Conservation (phyloP, 2,797 vertebrate species). For the Pitangus sulphuratus region DNA sequence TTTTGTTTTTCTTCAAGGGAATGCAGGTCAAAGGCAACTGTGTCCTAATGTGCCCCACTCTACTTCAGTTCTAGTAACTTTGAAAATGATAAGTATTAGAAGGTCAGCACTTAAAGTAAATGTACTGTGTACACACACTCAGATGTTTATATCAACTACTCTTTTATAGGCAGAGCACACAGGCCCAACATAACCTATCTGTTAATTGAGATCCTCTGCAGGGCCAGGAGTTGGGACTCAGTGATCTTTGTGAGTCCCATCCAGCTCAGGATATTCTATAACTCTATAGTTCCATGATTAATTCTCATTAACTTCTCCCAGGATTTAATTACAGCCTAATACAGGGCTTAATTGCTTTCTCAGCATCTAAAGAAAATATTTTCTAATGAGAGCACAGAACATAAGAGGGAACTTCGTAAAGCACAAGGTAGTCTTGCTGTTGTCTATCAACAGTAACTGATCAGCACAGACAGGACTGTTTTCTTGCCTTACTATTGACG, state of each 20-base stretch:
- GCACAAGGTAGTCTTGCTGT: background rate
- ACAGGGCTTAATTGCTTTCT: background rate
- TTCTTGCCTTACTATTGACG: background rate
- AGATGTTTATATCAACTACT: background rate
- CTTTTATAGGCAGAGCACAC: background rate
- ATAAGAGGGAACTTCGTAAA: background rate
- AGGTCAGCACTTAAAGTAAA: background rate
- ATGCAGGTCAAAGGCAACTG: background rate
- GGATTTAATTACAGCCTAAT: background rate
- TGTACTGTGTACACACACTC: background rate
- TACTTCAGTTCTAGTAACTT: background rate
- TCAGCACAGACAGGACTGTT: background rate
- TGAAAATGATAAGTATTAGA: rapidly evolving
- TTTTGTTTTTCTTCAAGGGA: background rate
- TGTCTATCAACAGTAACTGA: background rate
- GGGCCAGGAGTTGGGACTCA: background rate
- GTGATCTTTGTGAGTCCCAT: background rate
- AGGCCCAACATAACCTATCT: background rate
- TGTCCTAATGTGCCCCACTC: background rate
- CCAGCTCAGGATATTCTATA: background rate
- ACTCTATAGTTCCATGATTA: background rate
- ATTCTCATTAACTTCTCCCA: background rate
- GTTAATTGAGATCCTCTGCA: background rate
- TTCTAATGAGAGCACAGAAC: background rate
- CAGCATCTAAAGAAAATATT: background rate